These are phyloP conservation scores for Lordiphosa stackelbergi DNA, from an alignment of 1,140 invertebrate genomes.

Conservation along the genomic window DNA sequence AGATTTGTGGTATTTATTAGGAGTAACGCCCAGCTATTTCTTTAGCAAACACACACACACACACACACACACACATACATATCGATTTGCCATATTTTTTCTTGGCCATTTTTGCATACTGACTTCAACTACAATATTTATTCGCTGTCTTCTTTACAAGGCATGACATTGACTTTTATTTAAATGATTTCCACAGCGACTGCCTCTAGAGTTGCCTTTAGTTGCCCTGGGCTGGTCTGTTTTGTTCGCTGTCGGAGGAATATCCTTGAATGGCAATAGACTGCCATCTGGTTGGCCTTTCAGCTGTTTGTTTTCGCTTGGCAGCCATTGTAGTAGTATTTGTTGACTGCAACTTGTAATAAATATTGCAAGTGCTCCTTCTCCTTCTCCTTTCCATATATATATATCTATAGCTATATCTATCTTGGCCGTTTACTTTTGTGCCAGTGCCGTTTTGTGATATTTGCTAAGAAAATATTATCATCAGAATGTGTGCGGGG, in stretches of 20 bases:
- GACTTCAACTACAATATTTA: constrained; percentile 52
- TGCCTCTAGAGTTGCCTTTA: constrained; percentile 20
- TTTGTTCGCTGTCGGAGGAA: constrained; percentile 2
- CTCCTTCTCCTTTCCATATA: constrained; percentile 23
- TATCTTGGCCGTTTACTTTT: constrained; percentile 72
- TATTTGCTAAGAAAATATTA: constrained; percentile 68
- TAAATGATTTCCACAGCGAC: constrained; percentile 65
- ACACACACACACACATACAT: neutral
- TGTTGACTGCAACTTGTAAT: constrained; percentile 70
- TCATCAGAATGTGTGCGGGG: constrained; percentile 14
- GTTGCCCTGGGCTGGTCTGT: constrained; percentile 3
- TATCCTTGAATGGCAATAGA: constrained; percentile 61
- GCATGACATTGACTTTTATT: constrained; percentile 75
- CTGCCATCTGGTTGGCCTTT: constrained; percentile 44
- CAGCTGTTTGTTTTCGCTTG: constrained; percentile 58
- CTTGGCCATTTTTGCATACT: constrained; percentile 26
- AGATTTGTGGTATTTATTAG: constrained; percentile 39
- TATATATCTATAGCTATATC: constrained; percentile 36
- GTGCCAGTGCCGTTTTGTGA: constrained; percentile 64
- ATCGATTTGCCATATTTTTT: constrained; percentile 8
- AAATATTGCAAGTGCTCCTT: constrained; percentile 59
- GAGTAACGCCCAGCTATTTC: too few relatives aligned
- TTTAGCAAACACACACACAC: neutral
- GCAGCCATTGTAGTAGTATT: constrained; percentile 45
- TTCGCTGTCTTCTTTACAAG: constrained; percentile 68